phyloP scores from a whole-genome alignment of 2,888 invertebrate genomes.

The Aricia artaxerxes region DNA sequence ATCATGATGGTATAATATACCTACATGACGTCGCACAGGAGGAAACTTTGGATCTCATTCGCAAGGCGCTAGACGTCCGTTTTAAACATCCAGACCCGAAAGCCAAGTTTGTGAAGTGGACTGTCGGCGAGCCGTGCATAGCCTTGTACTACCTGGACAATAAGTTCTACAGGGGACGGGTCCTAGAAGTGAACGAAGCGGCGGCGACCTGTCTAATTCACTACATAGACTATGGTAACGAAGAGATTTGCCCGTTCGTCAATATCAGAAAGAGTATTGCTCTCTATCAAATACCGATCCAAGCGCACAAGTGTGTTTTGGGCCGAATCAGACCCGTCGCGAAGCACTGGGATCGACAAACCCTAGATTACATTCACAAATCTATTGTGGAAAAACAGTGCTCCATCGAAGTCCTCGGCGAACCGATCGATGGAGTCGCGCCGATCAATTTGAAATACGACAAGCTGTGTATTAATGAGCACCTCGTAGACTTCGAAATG shows the following conservation, averaged over 20 bases:
- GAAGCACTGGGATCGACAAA: slow-evolving; percentile 70
- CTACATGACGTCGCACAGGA: slow-evolving; percentile 59
- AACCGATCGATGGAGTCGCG: slow-evolving; percentile 53
- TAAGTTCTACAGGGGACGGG: slow-evolving; percentile 85
- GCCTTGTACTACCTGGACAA: slow-evolving; percentile 84
- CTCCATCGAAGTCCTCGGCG: slow-evolving; percentile 67
- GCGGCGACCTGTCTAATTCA: slow-evolving; percentile 74
- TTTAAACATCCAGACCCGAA: slow-evolving; percentile 69
- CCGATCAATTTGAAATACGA: slow-evolving; percentile 64
- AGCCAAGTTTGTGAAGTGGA: slow-evolving; percentile 78
- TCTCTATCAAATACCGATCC: slow-evolving; percentile 83
- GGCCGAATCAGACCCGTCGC: slow-evolving; percentile 56
- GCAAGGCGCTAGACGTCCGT: slow-evolving; percentile 68
- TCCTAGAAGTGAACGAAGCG: slow-evolving; percentile 69
- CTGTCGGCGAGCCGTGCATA: slow-evolving; percentile 83
- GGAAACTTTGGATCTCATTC: slow-evolving; percentile 73
- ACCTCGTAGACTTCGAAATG: slow-evolving; percentile 71
- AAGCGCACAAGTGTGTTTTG: slow-evolving; percentile 83
- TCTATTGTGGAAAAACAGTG: slow-evolving; percentile 80
- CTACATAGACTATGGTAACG: slow-evolving; percentile 92
- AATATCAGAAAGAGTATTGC: slow-evolving; percentile 83
- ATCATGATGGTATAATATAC: slow-evolving; percentile 71
- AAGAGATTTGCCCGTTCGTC: slow-evolving; percentile 80
- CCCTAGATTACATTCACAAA: slow-evolving; percentile 83
- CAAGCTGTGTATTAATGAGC: slow-evolving; percentile 69